Base-by-base conservation (phyloP, 2,113 vertebrate species). In the Hippocampus guttulatus region DNA sequence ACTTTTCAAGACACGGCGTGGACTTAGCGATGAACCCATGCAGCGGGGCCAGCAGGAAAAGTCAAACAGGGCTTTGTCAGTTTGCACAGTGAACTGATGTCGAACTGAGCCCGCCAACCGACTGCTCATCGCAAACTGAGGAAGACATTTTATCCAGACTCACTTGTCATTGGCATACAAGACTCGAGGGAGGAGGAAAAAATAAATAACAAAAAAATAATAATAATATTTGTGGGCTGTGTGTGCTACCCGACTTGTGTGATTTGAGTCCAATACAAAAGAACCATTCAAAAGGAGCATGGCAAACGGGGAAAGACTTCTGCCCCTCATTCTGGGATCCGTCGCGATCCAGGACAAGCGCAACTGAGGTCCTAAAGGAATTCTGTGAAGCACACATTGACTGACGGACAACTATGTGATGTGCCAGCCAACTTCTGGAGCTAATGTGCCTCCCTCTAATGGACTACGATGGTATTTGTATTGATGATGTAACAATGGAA, bases 1-100 rank as follows among this genome's bases (percentile, higher is more conserved):
- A 84, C 91, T 85, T 84, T 87, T 73, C 67, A 80, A 82, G 87
- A 86, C 84, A 87, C 85, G 67, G 74, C 77, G 87, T 40, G 88
- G 87, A 90, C 87, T 87, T 88, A 82, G 70, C 75, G 64, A 85
- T 67, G 69, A 80, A 82, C 78, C 70, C 73, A 69, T 68, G 70
- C 84, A 75, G 68, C 65, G 72, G 85, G 80, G 73, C 60, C 75
- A 16, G 78, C 65, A 68, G 79, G 83, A 80, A 82, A 73, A 77
- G 86, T 90, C 75, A 85, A 74, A 78, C 3, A 61, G 75, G 76
- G 76, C 16, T 84, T 84, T 88, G 74, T 84, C 80, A 73, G 68
- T 78, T 84, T 86, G 12, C 80, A 71, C 68, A 33, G 73, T 75
- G 73, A 79, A 71, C 79, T 76, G 64, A 62, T 45, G 64, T 61